phyloP scores from a whole-genome alignment of 2,113 vertebrate genomes.

The Ellobius talpinus region DNA sequence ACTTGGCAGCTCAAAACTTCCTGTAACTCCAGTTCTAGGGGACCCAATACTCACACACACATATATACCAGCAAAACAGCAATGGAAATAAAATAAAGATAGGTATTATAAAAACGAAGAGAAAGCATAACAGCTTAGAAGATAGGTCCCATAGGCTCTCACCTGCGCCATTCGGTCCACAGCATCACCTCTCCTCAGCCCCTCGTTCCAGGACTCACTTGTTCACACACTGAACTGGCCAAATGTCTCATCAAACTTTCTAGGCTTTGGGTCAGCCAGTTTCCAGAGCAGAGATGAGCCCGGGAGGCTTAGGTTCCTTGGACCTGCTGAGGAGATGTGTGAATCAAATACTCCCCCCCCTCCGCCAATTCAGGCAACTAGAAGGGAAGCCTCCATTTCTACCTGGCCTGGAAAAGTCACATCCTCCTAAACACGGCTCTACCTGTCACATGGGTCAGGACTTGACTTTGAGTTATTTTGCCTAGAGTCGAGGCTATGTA shows the following conservation, averaged over 20 bases:
- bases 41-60: too few relatives aligned
- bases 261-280: not conserved
- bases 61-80: too few relatives aligned
- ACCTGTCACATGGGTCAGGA: not conserved
- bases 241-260: not conserved
- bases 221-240: not conserved
- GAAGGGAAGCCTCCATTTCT: not conserved
- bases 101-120: not conserved
- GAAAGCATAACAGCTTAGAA: not conserved
- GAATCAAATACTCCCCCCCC: not conserved
- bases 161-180: not conserved
- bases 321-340: not conserved
- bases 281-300: not conserved
- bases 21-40: too few relatives aligned
- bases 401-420: not conserved
- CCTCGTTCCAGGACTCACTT: not conserved
- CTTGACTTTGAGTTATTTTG: not conserved
- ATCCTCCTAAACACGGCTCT: too few relatives aligned
- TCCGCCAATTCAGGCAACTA: rapidly evolving
- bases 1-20: too few relatives aligned
- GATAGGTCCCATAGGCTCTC: not conserved
- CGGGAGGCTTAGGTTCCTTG: not conserved
- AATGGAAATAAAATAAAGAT: too few relatives aligned
- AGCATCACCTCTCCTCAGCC: not conserved
- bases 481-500: not conserved